phyloP scores from a whole-genome alignment of 1,140 invertebrate species.

The Drosophila hydei region DNA sequence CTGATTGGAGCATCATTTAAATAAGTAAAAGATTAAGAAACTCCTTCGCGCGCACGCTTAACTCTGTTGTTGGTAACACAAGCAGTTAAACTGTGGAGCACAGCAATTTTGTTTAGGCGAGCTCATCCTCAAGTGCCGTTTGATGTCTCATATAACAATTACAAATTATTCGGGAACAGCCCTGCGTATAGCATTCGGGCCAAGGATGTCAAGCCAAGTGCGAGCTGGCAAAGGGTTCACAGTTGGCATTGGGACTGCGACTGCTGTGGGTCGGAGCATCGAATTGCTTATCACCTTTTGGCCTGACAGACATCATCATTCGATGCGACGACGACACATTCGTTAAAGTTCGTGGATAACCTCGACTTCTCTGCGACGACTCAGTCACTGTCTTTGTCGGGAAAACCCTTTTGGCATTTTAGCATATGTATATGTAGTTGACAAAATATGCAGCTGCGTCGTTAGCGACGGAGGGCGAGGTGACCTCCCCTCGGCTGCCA shows the following conservation, averaged over 20 bases:
- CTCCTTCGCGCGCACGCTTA: too few relatives aligned
- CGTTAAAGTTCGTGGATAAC: slow-evolving; percentile 42
- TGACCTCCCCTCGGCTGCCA: slow-evolving; percentile 31
- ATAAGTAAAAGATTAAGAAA: too few relatives aligned
- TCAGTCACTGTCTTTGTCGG: slow-evolving; percentile 13
- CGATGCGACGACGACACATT: slow-evolving; percentile 49
- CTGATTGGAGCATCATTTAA: too few relatives aligned
- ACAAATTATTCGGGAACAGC: slow-evolving; percentile 15
- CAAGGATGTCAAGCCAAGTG: slow-evolving; percentile 28
- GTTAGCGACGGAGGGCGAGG: slow-evolving; percentile 33
- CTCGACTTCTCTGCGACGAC: not conserved
- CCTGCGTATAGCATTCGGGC: not conserved
- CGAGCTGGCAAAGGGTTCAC: slow-evolving; percentile 4
- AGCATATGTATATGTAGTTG: slow-evolving; percentile 45
- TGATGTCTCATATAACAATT: slow-evolving; percentile 19
- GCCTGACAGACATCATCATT: slow-evolving; percentile 54
- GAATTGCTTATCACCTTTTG: slow-evolving; percentile 76
- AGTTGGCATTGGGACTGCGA: not conserved
- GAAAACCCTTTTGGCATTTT: slow-evolving; percentile 43
- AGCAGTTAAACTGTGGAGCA: slow-evolving; percentile 5
- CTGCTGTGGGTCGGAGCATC: slow-evolving; percentile 16
- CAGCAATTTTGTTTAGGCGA: not conserved
- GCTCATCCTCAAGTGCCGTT: not conserved
- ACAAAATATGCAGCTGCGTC: slow-evolving; percentile 78
- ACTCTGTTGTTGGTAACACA: too few relatives aligned